A percentile compares a stretch with the other conserved stretches of the same genome.
Evolutionary conservation across 1,140 invertebrate genomes (phyloP).

Genomic region (Diploscapter pachys): DNA sequence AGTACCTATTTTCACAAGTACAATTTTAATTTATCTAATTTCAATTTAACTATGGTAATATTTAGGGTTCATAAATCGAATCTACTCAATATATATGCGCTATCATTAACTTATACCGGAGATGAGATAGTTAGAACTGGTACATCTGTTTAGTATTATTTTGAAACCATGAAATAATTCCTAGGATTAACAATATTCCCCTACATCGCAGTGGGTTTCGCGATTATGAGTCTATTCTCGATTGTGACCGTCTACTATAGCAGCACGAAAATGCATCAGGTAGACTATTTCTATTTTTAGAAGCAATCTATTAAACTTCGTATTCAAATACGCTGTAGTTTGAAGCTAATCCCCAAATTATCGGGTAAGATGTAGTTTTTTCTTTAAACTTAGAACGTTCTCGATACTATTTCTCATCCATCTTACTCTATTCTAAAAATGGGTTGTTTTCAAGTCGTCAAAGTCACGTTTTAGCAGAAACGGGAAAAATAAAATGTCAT

Average conservation of each 20-base stretch:
- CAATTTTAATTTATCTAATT: not conserved
- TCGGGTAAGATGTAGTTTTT: no score
- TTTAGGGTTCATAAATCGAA: constrained; percentile 31
- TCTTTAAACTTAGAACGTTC: no score
- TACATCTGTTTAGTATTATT: constrained; percentile 39
- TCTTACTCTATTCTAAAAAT: no score
- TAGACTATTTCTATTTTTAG: not conserved
- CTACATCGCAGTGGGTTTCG: constrained; percentile 46
- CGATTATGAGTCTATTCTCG: constrained; percentile 46
- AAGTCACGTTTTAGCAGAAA: no score
- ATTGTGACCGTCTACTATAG: constrained; percentile 42
- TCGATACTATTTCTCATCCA: no score
- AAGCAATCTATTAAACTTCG: no score
- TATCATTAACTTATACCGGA: constrained; percentile 31
- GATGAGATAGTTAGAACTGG: constrained; percentile 47
- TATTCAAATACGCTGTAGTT: no score
- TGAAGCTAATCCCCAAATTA: no score
- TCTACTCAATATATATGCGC: constrained; percentile 12
- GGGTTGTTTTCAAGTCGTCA: no score
- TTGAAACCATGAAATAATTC: constrained; percentile 22
- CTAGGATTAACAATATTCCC: constrained; percentile 51
- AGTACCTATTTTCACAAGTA: constrained; percentile 28
- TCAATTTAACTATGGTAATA: constrained; percentile 25
- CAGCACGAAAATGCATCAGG: constrained; percentile 43
- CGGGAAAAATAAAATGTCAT: no score